Evolutionary conservation across 2,888 invertebrate genomes (phyloP).

Genomic region (Aphidoletes aphidimyza): DNA sequence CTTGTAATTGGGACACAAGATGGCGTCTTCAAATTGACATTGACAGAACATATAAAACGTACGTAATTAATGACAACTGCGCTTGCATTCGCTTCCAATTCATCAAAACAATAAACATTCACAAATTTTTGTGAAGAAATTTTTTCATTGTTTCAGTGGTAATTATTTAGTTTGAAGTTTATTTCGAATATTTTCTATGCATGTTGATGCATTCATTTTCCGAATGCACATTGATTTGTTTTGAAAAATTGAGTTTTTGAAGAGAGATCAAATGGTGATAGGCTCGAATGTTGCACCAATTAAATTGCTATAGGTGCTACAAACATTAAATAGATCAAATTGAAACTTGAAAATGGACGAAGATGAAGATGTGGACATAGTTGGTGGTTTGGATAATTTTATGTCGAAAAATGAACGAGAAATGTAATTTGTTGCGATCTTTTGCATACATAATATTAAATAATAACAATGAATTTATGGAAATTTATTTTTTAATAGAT

Average conservation of each 20-base stretch:
- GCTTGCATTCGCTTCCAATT: conserved; percentile 53
- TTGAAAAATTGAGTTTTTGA: not conserved
- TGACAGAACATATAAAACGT: conserved; percentile 18
- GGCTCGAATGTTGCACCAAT: not conserved
- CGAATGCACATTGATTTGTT: not conserved
- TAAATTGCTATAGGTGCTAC: conserved; percentile 30
- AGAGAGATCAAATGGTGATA: not conserved
- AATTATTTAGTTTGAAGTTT: not conserved
- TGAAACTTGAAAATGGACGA: conserved; percentile 70
- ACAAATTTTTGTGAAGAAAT: not conserved
- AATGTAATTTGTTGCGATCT: conserved; percentile 70
- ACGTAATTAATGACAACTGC: conserved; percentile 47
- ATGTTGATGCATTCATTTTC: not conserved
- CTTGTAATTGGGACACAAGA: conserved; percentile 48
- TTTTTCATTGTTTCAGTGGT: not conserved
- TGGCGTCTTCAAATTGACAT: conserved; percentile 23
- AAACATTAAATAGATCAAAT: conserved; percentile 1
- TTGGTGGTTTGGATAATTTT: conserved; percentile 77
- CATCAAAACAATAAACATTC: conserved; percentile 54
- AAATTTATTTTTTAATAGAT: conserved; percentile 56
- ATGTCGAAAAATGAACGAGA: conserved; percentile 71
- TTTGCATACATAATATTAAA: conserved; percentile 53
- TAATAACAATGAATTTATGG: conserved; percentile 32
- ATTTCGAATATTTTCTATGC: not conserved
- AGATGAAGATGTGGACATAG: conserved; percentile 78